Conservation (phyloP, 2,113 vertebrate species). For the Bos javanicus region DNA sequence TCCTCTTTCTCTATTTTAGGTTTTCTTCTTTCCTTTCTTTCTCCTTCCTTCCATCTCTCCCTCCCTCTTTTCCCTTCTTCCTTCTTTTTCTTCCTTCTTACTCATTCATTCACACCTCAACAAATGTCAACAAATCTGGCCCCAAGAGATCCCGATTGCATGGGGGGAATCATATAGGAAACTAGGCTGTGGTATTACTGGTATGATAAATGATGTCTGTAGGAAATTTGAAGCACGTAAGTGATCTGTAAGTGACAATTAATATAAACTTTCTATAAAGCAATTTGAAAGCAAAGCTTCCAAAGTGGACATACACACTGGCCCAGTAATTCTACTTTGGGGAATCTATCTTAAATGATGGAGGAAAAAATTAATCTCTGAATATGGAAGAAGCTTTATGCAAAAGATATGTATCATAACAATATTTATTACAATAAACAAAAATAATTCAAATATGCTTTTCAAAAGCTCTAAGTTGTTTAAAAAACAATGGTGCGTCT, state of each 20-base stretch:
- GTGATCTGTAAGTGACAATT: background rate
- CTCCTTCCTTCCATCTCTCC: background rate
- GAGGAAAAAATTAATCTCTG: background rate
- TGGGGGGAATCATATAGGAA: background rate
- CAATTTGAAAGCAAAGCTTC: background rate
- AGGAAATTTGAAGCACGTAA: background rate
- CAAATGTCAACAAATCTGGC: background rate
- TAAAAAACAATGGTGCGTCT: background rate
- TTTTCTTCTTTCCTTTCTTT: background rate
- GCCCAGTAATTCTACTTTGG: background rate
- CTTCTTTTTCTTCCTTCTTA: background rate
- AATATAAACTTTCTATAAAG: background rate
- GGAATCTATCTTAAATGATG: background rate
- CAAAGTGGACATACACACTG: background rate
- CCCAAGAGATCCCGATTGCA: background rate
- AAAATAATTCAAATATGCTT: background rate
- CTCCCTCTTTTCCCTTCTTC: background rate
- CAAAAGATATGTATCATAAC: background rate
- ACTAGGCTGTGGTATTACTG: background rate
- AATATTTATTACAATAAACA: background rate
- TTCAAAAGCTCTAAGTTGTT: background rate
- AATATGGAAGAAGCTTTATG: background rate
- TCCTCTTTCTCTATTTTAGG: background rate
- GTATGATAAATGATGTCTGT: background rate
- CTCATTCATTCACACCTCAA: background rate